Percentiles rank a stretch among this genome's conserved stretches.
Evolutionary conservation across 2,888 invertebrate genomes (phyloP).

Genomic region (Heterodera filipjevi): DNA sequence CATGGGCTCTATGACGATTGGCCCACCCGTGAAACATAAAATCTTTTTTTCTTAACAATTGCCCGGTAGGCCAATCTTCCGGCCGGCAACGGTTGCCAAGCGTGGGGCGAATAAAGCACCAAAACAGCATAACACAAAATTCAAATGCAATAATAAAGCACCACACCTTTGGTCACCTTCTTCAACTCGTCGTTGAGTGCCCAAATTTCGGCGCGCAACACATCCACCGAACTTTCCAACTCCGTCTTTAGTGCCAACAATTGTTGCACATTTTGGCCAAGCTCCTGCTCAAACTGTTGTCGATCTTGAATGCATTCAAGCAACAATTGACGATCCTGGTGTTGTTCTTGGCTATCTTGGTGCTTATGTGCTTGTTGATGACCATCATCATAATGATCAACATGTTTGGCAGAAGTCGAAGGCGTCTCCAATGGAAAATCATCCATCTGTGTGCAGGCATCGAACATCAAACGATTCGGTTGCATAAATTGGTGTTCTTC

Average conservation of each 20-base stretch:
- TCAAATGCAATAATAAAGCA: too few relatives aligned
- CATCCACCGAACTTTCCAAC: slow-evolving; percentile 55
- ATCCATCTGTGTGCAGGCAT: not conserved
- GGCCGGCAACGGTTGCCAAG: too few relatives aligned
- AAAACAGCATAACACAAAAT: too few relatives aligned
- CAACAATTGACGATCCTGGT: slow-evolving; percentile 29
- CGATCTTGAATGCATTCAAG: slow-evolving; percentile 43
- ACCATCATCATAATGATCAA: not conserved
- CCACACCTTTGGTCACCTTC: too few relatives aligned
- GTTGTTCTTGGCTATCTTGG: too few relatives aligned
- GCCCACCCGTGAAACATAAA: too few relatives aligned
- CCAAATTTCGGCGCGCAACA: slow-evolving; percentile 60
- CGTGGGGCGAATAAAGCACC: too few relatives aligned
- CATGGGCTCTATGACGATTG: too few relatives aligned
- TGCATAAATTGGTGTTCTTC: not conserved
- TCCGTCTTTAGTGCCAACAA: slow-evolving; percentile 51
- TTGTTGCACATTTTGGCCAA: slow-evolving; percentile 43
- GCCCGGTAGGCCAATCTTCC: too few relatives aligned
- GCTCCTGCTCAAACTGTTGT: slow-evolving; percentile 32
- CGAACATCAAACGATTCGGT: not conserved
- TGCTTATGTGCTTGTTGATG: not conserved
- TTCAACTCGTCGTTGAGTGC: slow-evolving; percentile 54
- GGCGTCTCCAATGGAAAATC: not conserved
- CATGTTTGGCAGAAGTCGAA: not conserved
- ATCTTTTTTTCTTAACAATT: too few relatives aligned